Conservation (phyloP, 2,797 vertebrate genomes). For the Fundulus diaphanus region DNA sequence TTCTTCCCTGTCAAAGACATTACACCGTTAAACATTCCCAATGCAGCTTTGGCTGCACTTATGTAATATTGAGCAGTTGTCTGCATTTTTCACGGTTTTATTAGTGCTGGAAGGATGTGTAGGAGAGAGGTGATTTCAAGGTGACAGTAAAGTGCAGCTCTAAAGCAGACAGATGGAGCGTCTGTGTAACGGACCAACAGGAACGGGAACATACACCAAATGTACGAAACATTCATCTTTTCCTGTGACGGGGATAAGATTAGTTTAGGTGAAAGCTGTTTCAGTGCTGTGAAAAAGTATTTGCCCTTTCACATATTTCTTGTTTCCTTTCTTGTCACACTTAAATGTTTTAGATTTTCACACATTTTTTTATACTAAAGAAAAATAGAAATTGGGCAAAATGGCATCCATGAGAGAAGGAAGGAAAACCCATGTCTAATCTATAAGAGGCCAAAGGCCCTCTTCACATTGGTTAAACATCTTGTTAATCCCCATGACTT, state of each 20-base stretch:
- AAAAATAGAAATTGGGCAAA: neutral
- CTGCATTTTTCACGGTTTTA: constrained; percentile 17
- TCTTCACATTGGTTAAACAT: neutral
- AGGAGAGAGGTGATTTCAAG: constrained; percentile 56
- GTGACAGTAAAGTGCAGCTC: constrained; percentile 46
- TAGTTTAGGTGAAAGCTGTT: constrained; percentile 3
- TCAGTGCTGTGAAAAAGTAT: too few relatives aligned
- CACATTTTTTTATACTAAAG: neutral
- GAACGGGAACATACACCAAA: constrained; percentile 16
- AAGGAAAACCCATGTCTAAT: too few relatives aligned
- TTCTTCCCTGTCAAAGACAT: constrained; percentile 6
- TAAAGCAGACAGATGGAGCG: constrained; percentile 55
- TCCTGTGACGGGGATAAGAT: constrained; percentile 14
- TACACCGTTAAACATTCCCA: constrained; percentile 1
- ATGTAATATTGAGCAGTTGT: constrained; percentile 13
- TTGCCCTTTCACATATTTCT: neutral
- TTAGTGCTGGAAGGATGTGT: constrained; percentile 26
- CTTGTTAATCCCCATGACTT: too few relatives aligned
- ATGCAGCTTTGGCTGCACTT: neutral
- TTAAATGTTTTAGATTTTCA: neutral
- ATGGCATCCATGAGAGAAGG: too few relatives aligned
- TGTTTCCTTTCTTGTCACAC: neutral
- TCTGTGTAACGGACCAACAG: constrained; percentile 35
- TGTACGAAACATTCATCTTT: constrained; percentile 23
- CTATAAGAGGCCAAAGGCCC: too few relatives aligned